Percentiles rank a stretch among this genome's conserved stretches.
Evolutionary conservation across 1,140 invertebrate genomes (phyloP).

Genomic region (Calliphora vicina): DNA sequence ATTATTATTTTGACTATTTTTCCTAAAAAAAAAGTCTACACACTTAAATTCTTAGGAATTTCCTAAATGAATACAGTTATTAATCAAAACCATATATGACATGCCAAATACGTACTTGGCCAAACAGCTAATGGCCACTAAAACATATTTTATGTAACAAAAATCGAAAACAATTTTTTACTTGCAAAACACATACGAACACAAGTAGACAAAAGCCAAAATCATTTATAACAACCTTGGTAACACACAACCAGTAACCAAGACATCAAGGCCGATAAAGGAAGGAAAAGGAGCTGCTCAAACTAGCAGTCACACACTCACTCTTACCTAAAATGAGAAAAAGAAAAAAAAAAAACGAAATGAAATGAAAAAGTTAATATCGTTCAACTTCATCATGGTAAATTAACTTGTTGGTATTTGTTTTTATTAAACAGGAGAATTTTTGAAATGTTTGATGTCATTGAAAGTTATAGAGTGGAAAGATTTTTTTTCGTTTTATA

Average conservation of each 20-base stretch:
- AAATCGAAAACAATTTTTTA: neutral
- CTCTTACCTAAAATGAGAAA: neutral
- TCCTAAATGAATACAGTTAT: neutral
- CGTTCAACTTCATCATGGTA: slow-evolving; percentile 40
- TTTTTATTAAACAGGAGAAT: slow-evolving; percentile 3
- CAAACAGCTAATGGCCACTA: neutral
- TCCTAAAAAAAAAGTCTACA: too few species aligned
- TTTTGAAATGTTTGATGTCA: slow-evolving; percentile 5
- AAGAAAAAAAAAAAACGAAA: neutral
- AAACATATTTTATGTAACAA: neutral
- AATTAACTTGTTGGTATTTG: slow-evolving; percentile 40
- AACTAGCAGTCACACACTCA: neutral
- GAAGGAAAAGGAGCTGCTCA: slow-evolving; percentile 25
- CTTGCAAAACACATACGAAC: neutral
- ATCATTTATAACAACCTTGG: slow-evolving; percentile 11
- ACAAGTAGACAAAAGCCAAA: neutral
- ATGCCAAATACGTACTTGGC: neutral
- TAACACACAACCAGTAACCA: slow-evolving; percentile 11
- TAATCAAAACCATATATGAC: neutral
- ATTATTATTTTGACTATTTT: too few species aligned
- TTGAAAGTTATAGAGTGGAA: slow-evolving; percentile 20
- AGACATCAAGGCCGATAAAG: slow-evolving; percentile 34
- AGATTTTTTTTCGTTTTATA: neutral
- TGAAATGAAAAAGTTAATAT: slow-evolving; percentile 38
- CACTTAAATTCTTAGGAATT: too few species aligned